These are phyloP conservation scores for Cataglyphis livida DNA, from an alignment of 2,888 invertebrate genomes.

Conservation along the genomic window DNA sequence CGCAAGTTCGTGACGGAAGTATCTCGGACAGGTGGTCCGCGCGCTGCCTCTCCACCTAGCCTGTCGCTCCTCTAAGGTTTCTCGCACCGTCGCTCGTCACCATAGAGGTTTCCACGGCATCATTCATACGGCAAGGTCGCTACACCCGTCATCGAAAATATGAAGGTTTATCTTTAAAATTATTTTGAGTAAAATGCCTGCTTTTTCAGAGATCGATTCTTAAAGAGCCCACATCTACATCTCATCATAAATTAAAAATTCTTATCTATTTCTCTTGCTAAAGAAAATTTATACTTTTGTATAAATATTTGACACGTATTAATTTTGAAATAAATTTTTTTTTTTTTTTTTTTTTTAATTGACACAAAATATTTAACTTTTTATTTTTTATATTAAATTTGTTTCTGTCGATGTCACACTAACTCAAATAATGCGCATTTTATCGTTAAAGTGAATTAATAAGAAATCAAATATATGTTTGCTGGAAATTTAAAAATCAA, in stretches of 20 bases:
- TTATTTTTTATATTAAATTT: not conserved
- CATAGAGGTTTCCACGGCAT: slow-evolving; percentile 61
- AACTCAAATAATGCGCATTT: not conserved
- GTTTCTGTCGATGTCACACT: not conserved
- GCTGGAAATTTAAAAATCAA: not conserved
- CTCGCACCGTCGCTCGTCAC: slow-evolving; percentile 53
- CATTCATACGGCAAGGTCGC: slow-evolving; percentile 50
- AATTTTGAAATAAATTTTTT: not conserved
- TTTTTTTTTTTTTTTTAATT: no score
- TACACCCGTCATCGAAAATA: slow-evolving; percentile 27
- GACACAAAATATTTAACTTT: not conserved
- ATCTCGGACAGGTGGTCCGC: slow-evolving; percentile 75
- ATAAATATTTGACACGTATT: not conserved
- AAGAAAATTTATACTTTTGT: not conserved
- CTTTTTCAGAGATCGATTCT: slow-evolving; percentile 47
- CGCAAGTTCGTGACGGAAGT: slow-evolving; percentile 72
- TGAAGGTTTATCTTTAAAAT: slow-evolving; percentile 32
- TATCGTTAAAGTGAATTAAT: not conserved
- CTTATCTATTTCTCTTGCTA: not conserved
- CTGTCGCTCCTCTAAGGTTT: slow-evolving; percentile 75
- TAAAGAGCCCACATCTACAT: not conserved
- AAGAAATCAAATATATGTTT: not conserved
- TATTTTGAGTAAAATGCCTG: slow-evolving; percentile 44
- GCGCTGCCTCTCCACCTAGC: not conserved
- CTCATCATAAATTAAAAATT: not conserved